These are phyloP conservation scores for Halictus quadricinctus DNA, from an alignment of 2,888 invertebrate genomes.

Conservation along the genomic window DNA sequence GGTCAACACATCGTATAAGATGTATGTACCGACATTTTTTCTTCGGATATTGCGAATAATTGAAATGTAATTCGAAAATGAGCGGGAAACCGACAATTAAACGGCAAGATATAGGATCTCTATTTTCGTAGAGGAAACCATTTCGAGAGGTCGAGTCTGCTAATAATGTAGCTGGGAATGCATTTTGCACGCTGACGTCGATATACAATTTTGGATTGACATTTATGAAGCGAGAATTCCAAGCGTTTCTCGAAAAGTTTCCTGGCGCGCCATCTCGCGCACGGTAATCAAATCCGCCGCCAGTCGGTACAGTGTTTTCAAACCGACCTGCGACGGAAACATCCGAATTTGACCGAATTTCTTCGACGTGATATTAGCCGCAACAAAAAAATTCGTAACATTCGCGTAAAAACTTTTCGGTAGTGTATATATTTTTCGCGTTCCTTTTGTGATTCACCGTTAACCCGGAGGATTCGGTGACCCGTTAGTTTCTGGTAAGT, in stretches of 20 bases:
- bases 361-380: conserved; percentile 78
- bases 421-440: conserved; percentile 68
- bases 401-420: conserved; percentile 76
- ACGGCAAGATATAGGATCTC: neutral
- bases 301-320: conserved; percentile 57
- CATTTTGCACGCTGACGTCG: conserved; percentile 46
- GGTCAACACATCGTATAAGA: neutral
- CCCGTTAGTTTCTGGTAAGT: conserved; percentile 55
- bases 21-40: no score
- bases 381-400: conserved; percentile 78
- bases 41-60: neutral
- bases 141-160: conserved; percentile 27
- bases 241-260: conserved; percentile 35
- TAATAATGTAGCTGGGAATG: conserved; percentile 30
- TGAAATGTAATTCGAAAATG: neutral
- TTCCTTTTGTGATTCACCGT: conserved; percentile 55
- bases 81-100: neutral
- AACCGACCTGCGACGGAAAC: conserved; percentile 65
- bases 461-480: conserved; percentile 38
- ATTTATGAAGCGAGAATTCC: conserved; percentile 41
- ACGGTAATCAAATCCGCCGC: neutral
- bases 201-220: conserved; percentile 56
- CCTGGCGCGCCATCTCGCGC: conserved; percentile 50
- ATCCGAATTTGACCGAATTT: conserved; percentile 73
- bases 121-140: conserved; percentile 1